Evolutionary conservation across 2,888 invertebrate species (phyloP), one percentile per base, ranked within the genome.

Genomic region (Eucriotettix oculatus): DNA sequence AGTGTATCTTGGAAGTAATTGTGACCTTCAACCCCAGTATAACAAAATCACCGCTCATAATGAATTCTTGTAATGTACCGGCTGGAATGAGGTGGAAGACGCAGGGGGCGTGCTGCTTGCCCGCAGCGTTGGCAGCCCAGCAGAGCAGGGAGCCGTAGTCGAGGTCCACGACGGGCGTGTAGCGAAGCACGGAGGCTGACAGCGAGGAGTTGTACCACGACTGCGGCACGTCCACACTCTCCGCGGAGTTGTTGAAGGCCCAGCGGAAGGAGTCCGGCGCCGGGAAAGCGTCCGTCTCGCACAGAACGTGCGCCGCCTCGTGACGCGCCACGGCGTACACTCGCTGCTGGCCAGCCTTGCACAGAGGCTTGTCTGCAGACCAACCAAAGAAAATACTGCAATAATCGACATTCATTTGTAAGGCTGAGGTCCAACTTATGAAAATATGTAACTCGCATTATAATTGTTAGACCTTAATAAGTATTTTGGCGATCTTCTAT

Each of bases 71-170:
- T n/a, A 3, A 17, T 40, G 16, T 48, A 92, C 93, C 93, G 71
- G 92, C 93, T 58, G 92, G 89, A 67, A 93, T 92, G 66, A 94
- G 90, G 71, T 91, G 91, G 74, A 88, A 93, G 59, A 91, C 88
- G 71, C 93, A 93, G 0, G 93, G 93, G 63, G 87, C 82, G 64
- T 86, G 78, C 74, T 93, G 93, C 69, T 82, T 81, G 16, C 93
- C 92, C 63, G 92, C 90, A 66, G 81, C 80, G 70, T 93, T 93
- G 56, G 82, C 80, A 0, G 90, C 91, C 80, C 87, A 86, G 73
- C 93, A 93, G 48, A 48, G 48, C 48, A 48, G 14, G 9, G 53
- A 16, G 53, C 17, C 53, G 17, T 17, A n/a, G 76, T 93, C 93
- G 73, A 91, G 79, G 75, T 93, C 92, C 0, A 89, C 90, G 71